Conservation (phyloP, 2,113 vertebrate genomes). For the Colius striatus region DNA sequence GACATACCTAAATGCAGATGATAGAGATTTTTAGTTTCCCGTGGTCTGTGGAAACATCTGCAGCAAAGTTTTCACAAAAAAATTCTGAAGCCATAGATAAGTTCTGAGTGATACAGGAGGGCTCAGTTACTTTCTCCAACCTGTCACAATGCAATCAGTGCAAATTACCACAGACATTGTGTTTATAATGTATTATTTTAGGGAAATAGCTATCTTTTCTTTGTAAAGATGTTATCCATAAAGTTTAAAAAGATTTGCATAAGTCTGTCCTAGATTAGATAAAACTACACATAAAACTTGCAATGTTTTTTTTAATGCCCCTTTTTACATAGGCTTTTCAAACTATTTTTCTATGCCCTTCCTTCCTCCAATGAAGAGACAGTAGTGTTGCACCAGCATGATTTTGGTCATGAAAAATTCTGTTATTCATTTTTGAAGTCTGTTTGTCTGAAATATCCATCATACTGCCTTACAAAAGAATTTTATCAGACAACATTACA, state of each 20-base stretch:
- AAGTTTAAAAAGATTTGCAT: background rate
- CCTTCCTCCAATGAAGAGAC: background rate
- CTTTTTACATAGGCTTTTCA: background rate
- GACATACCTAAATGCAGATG: constrained; percentile 21
- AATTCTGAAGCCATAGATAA: background rate
- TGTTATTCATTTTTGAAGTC: background rate
- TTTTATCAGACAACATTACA: background rate
- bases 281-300: background rate
- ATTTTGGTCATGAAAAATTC: background rate
- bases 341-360: background rate
- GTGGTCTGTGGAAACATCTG: constrained; percentile 4
- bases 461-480: background rate
- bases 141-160: background rate
- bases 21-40: constrained; percentile 27
- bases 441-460: background rate
- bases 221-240: background rate
- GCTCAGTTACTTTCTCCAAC: background rate
- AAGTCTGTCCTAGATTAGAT: background rate
- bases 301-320: background rate
- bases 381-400: background rate
- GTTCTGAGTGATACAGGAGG: background rate
- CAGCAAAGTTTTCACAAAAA: constrained; percentile 23
- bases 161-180: background rate
- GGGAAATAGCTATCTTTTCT: background rate
- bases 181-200: background rate